A percentile compares a stretch with the other conserved stretches of the same genome.
Evolutionary conservation across 2,113 vertebrate species (phyloP).

Genomic region (Triplophysa tibetana): DNA sequence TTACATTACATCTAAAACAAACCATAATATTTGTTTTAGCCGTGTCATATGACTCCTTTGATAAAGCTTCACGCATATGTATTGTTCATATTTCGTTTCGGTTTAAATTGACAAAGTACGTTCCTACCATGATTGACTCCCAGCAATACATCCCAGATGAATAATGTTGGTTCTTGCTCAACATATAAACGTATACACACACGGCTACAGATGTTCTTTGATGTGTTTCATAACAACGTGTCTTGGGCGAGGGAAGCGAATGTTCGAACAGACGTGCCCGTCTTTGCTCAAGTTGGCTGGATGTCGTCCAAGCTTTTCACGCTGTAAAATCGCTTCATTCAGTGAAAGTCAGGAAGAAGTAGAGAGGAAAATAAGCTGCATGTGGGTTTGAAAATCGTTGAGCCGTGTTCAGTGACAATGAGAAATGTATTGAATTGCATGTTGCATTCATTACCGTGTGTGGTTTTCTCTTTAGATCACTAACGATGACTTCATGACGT

Average conservation of each 20-base stretch:
- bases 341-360: neutral
- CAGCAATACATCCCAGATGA: slow-evolving; percentile 19
- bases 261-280: neutral
- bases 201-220: slow-evolving; percentile 54
- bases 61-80: too few relatives aligned
- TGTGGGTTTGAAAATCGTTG: neutral
- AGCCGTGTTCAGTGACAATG: neutral
- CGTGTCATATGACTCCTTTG: too few relatives aligned
- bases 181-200: slow-evolving; percentile 26
- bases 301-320: neutral
- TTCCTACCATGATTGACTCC: neutral
- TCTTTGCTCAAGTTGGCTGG: slow-evolving; percentile 21
- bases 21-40: too few relatives aligned
- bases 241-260: slow-evolving; percentile 13
- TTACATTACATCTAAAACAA: too few relatives aligned
- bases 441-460: too few relatives aligned
- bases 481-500: slow-evolving; percentile 87
- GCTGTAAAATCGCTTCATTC: neutral
- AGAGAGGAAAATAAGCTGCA: neutral
- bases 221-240: slow-evolving; percentile 40
- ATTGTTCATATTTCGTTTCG: neutral
- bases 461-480: slow-evolving; percentile 78
- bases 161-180: slow-evolving; percentile 39
- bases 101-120: slow-evolving; percentile 1
- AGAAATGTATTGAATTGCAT: neutral